Base-by-base conservation (phyloP, 2,797 vertebrate species). In the Euphonia xanthogaster region DNA sequence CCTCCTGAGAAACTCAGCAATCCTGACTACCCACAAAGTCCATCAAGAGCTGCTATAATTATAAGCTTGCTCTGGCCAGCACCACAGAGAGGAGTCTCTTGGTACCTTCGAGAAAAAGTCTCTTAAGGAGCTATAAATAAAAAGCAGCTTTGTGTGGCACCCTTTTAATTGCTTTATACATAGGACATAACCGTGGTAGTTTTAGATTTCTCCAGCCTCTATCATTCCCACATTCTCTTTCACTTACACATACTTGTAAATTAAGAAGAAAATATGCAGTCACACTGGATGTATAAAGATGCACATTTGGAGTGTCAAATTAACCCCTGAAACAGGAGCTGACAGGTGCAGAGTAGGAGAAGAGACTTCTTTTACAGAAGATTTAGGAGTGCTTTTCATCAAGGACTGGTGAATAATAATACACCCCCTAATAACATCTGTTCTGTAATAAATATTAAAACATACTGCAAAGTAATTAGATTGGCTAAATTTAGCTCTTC, bases 321-420 rank as follows among this genome's bases (percentile, higher is more conserved):
- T 28, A 93, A 93, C 37, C 72, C 86, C 82, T 55, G 94, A 85
- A 94, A 94, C 24, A 40, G 75, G 76, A 95, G 67, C 83, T 55
- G 85, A 72, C 94, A 93, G 94, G 83, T 96, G 96, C 79, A 82
- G 72, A 92, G 90, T 8, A 73, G 91, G 65, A 92, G 77, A 88
- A 83, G 25, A 89, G 79, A 55, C 45, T 87, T 50, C 67, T 65
- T 74, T 88, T 50, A 86, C 47, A 40, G 22, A n/a, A 37, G 30
- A 73, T 67, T 68, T 48, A 81, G 68, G 65, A 80, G 24, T 5
- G 13, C 33, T 87, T 88, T 80, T 84, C 88, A 86, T 88, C 58
- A 66, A 24, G 20, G 27, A 10, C 63, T 86, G 7, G 22, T 50
- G 63, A 73, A 73, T 12, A 15, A 44, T 75, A 91, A 86, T 8